A percentile compares a stretch with the other conserved stretches of the same genome.
phyloP scores from a whole-genome alignment of 2,797 vertebrate species.

The Zalophus californianus region DNA sequence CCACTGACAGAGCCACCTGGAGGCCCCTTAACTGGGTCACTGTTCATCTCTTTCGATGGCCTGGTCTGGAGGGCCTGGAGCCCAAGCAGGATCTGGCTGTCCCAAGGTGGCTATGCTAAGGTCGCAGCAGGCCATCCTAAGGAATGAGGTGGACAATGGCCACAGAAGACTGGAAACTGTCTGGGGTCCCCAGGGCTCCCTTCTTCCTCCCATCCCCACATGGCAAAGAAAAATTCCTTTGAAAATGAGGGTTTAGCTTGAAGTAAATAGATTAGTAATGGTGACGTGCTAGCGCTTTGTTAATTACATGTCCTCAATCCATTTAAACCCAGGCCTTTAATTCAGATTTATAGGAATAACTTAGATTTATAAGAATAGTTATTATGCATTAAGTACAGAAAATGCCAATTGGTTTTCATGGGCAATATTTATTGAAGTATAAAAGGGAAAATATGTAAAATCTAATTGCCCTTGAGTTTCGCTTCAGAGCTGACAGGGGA shows the following conservation, averaged over 20 bases:
- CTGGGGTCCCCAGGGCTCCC: conserved; percentile 37
- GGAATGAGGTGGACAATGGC: conserved; percentile 33
- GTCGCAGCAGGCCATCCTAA: background rate
- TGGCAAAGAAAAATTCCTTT: conserved; percentile 81
- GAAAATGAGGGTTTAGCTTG: conserved; percentile 82
- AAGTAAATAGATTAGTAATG: conserved; percentile 87
- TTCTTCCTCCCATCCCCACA: conserved; percentile 47
- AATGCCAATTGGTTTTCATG: conserved; percentile 86
- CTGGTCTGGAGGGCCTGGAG: rapidly evolving
- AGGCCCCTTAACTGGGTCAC: background rate
- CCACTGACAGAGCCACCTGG: background rate
- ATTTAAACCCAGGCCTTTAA: conserved; percentile 85
- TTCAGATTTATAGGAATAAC: conserved; percentile 88
- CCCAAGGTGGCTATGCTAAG: too few relatives aligned
- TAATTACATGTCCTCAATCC: conserved; percentile 85
- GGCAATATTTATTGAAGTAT: conserved; percentile 86
- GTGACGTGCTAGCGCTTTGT: conserved; percentile 85
- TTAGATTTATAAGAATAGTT: conserved; percentile 87
- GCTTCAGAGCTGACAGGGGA: conserved; percentile 65
- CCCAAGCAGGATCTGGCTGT: rapidly evolving
- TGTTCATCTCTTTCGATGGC: too few relatives aligned
- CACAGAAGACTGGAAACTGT: conserved; percentile 58
- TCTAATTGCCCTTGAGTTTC: conserved; percentile 83
- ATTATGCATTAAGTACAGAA: conserved; percentile 86
- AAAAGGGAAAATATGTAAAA: conserved; percentile 79